These are phyloP conservation scores for Darevskia nairensis DNA, from an alignment of 2,797 vertebrate species.

Conservation along the genomic window DNA sequence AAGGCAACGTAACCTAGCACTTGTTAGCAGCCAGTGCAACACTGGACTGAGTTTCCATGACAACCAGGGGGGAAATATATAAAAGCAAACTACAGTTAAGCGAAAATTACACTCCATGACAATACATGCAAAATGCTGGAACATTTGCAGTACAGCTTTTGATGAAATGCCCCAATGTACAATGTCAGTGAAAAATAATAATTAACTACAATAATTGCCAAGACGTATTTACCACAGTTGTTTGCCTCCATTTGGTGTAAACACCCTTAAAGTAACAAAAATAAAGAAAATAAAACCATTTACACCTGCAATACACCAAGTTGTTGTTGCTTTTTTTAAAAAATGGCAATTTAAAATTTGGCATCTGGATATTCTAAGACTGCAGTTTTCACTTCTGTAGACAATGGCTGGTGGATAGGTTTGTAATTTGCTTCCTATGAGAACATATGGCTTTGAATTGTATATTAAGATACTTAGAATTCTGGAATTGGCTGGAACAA, in stretches of 20 bases:
- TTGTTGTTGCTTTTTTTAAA: rapidly evolving
- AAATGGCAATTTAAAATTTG: not conserved
- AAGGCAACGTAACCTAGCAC: slow-evolving; percentile 69
- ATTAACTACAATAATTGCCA: not conserved
- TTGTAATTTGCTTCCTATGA: slow-evolving; percentile 46
- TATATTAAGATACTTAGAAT: slow-evolving; percentile 33
- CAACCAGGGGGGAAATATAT: slow-evolving; percentile 72
- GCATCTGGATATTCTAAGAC: not conserved
- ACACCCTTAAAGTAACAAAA: slow-evolving; percentile 37
- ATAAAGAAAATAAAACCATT: slow-evolving; percentile 6
- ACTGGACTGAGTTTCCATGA: slow-evolving; percentile 72
- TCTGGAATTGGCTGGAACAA: slow-evolving; percentile 43
- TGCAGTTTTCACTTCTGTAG: slow-evolving; percentile 50
- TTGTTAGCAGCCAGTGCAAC: slow-evolving; percentile 69
- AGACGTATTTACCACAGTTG: slow-evolving; percentile 44
- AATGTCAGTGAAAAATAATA: slow-evolving; percentile 55
- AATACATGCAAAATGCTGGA: slow-evolving; percentile 70
- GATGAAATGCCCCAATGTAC: slow-evolving; percentile 64
- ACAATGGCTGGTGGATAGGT: slow-evolving; percentile 61
- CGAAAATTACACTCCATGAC: slow-evolving; percentile 77
- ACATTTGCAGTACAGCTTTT: slow-evolving; percentile 57
- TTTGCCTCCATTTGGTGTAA: slow-evolving; percentile 10
- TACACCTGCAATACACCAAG: not conserved
- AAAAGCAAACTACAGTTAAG: slow-evolving; percentile 75
- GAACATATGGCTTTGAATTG: slow-evolving; percentile 30